Percentiles rank a stretch among this genome's conserved stretches.
phyloP scores from a whole-genome alignment of 2,888 invertebrate genomes.

The Synanthedon myopaeformis region DNA sequence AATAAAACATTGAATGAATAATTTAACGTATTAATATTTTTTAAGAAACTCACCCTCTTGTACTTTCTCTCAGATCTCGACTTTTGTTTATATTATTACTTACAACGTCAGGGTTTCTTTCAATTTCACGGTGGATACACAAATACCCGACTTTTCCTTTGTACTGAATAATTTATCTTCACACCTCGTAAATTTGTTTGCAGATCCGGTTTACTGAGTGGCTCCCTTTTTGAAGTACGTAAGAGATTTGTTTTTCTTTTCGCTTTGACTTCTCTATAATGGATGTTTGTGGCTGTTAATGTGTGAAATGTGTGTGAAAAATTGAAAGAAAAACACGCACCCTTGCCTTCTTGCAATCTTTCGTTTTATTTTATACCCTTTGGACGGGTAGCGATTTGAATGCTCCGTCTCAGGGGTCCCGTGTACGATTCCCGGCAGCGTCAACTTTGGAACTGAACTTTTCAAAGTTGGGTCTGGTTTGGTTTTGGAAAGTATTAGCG shows the following conservation, averaged over 20 bases:
- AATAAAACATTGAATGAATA: too few relatives aligned
- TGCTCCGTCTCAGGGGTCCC: too few relatives aligned
- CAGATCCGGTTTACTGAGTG: slow-evolving; percentile 35
- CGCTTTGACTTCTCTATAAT: neutral
- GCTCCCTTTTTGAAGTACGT: slow-evolving; percentile 24
- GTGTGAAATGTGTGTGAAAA: neutral
- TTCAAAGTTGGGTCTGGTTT: too few relatives aligned
- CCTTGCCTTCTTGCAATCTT: too few relatives aligned
- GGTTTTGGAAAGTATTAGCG: too few relatives aligned
- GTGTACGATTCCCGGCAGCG: too few relatives aligned
- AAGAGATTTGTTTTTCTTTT: slow-evolving; percentile 24
- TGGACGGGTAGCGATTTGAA: too few relatives aligned
- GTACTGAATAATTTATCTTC: slow-evolving; percentile 60
- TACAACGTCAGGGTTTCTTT: slow-evolving; percentile 33
- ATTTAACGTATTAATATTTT: slow-evolving; percentile 2
- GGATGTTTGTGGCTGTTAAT: neutral
- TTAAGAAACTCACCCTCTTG: slow-evolving; percentile 8
- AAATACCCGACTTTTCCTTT: slow-evolving; percentile 35
- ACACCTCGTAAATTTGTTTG: slow-evolving; percentile 40
- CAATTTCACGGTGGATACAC: slow-evolving; percentile 52
- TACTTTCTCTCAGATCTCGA: slow-evolving; percentile 7
- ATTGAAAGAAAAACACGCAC: neutral
- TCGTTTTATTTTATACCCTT: too few relatives aligned
- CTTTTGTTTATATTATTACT: slow-evolving; percentile 19
- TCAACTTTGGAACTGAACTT: too few relatives aligned